These are phyloP conservation scores for Archocentrus centrarchus DNA, from an alignment of 2,113 vertebrate species.

Conservation along the genomic window DNA sequence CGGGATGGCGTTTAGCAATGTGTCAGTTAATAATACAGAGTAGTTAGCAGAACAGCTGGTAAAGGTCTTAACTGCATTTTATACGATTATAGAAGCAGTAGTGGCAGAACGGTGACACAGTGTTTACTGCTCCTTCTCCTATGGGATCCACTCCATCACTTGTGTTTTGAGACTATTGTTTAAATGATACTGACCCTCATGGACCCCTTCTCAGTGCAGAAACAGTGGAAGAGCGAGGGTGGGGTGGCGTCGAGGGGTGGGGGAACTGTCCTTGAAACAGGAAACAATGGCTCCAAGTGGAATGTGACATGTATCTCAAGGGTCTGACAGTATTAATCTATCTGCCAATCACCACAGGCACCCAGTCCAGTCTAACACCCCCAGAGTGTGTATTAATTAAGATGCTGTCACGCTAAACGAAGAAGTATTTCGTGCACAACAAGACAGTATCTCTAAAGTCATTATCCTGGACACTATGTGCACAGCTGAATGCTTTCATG, in stretches of 20 bases:
- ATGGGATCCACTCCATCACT: slow-evolving; percentile 14
- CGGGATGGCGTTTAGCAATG: not conserved
- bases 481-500: slow-evolving; percentile 60
- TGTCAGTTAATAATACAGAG: not conserved
- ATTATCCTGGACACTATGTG: slow-evolving; percentile 73
- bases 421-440: slow-evolving; percentile 79
- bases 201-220: slow-evolving; percentile 4
- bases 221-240: slow-evolving; percentile 11
- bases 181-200: slow-evolving; percentile 33
- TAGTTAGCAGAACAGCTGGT: slow-evolving; percentile 7
- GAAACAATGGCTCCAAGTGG: slow-evolving; percentile 73
- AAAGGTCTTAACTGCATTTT: not conserved
- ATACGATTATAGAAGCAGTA: not conserved
- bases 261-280: slow-evolving; percentile 78
- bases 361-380: slow-evolving; percentile 64
- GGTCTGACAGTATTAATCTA: slow-evolving; percentile 84
- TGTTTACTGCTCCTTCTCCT: slow-evolving; percentile 32
- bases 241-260: slow-evolving; percentile 4
- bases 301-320: slow-evolving; percentile 77
- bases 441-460: slow-evolving; percentile 79
- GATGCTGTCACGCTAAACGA: slow-evolving; percentile 76
- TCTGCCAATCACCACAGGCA: slow-evolving; percentile 81
- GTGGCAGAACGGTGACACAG: slow-evolving; percentile 3
- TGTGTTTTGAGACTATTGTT: slow-evolving; percentile 28
- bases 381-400: slow-evolving; percentile 82